phyloP scores from a whole-genome alignment of 2,797 vertebrate genomes.

The Cephalopachus bancanus region DNA sequence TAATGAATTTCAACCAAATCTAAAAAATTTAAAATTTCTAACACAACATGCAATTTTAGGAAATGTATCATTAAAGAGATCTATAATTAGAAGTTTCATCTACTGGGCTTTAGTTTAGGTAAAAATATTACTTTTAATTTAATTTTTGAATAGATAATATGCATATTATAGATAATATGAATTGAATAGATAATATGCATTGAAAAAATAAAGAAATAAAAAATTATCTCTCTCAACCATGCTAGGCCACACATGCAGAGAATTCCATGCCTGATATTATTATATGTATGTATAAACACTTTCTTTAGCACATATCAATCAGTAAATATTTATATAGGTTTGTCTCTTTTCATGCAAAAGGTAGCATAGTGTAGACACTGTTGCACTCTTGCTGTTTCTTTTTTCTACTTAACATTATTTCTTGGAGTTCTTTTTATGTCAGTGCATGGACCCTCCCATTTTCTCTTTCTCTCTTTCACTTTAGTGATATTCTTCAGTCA shows the following conservation, averaged over 20 bases:
- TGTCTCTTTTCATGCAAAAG: background rate
- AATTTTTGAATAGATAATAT: slow-evolving; percentile 17
- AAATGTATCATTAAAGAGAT: slow-evolving; percentile 8
- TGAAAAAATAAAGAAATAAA: background rate
- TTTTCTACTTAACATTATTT: background rate
- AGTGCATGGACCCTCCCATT: background rate
- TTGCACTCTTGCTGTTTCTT: background rate
- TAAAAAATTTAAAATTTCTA: slow-evolving; percentile 35
- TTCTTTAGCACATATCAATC: background rate
- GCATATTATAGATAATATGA: background rate
- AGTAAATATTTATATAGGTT: background rate
- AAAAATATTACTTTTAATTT: background rate
- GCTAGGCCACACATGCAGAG: background rate
- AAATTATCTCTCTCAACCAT: background rate
- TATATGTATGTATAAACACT: background rate
- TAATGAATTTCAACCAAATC: background rate
- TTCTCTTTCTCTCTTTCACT: background rate
- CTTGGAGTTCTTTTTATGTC: background rate
- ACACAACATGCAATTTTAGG: slow-evolving; percentile 30
- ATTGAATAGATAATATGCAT: background rate
- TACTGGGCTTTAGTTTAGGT: background rate
- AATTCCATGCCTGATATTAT: background rate
- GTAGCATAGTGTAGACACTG: too few relatives aligned
- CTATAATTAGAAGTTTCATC: background rate
- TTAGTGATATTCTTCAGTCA: too few relatives aligned